phyloP scores from a whole-genome alignment of 2,797 vertebrate species.

The Halcyon leucocephala region DNA sequence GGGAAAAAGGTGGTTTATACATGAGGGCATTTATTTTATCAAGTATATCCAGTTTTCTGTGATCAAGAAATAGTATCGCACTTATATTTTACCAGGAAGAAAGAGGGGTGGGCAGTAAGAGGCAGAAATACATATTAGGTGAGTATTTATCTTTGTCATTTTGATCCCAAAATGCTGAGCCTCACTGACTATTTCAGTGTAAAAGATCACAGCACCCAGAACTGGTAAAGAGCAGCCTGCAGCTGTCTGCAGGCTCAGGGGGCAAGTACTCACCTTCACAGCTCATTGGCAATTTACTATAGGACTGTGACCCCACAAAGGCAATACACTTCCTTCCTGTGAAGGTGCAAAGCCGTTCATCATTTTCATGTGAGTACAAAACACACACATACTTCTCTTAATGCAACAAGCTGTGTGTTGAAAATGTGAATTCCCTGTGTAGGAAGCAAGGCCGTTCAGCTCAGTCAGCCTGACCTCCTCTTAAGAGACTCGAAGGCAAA shows the following conservation, averaged over 20 bases:
- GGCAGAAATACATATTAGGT: background rate
- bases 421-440: background rate
- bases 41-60: background rate
- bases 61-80: background rate
- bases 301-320: background rate
- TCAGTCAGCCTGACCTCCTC: background rate
- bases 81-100: background rate
- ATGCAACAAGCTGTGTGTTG: background rate
- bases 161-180: background rate
- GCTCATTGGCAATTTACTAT: background rate
- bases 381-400: background rate
- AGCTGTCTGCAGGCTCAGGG: background rate
- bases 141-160: background rate
- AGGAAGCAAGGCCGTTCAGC: background rate
- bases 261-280: slow-evolving; percentile 10
- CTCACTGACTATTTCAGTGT: background rate
- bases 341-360: background rate
- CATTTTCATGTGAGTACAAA: background rate
- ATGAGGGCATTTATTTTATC: background rate
- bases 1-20: background rate
- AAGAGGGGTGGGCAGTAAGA: background rate
- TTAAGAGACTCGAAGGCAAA: background rate
- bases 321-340: background rate
- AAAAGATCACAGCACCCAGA: background rate
- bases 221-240: background rate